Percentiles rank a stretch among this genome's conserved stretches.
These are phyloP conservation scores for Garrulus glandarius DNA, from an alignment of 2,797 vertebrate genomes.

Conservation along the genomic window DNA sequence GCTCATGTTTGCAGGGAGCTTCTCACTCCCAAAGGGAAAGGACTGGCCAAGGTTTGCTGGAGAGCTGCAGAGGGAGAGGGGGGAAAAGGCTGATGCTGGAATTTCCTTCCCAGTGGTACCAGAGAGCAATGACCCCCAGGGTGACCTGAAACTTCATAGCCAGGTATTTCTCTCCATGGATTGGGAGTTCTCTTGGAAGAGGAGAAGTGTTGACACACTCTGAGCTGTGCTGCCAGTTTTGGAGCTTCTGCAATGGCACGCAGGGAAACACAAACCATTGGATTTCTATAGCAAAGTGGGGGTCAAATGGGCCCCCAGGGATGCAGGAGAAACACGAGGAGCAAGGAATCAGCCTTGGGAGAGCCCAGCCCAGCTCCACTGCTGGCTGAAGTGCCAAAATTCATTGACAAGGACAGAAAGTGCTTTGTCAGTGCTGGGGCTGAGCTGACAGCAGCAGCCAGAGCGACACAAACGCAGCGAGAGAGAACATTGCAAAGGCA, in stretches of 20 bases:
- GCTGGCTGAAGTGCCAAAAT: neutral
- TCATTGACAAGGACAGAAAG: neutral
- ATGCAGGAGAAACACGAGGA: neutral
- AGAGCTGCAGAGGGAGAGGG: neutral
- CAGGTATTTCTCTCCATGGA: neutral
- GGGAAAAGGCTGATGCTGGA: neutral
- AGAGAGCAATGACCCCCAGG: neutral
- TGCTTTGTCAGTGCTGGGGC: neutral
- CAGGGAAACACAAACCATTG: neutral
- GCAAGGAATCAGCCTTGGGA: neutral
- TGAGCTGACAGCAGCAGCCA: neutral
- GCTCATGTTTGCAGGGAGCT: neutral
- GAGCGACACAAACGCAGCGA: rapidly evolving
- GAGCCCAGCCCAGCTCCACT: neutral
- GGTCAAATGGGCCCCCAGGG: neutral
- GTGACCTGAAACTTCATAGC: neutral
- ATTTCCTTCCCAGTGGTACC: neutral
- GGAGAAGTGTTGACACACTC: neutral
- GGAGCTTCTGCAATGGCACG: neutral
- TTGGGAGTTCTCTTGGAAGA: neutral
- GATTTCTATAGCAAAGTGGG: neutral
- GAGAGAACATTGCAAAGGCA: neutral
- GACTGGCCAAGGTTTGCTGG: neutral
- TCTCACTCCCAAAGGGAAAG: neutral
- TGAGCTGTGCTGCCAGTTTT: neutral